Evolutionary conservation across 1,140 invertebrate species (phyloP).

Genomic region (Drosophila navojoa): DNA sequence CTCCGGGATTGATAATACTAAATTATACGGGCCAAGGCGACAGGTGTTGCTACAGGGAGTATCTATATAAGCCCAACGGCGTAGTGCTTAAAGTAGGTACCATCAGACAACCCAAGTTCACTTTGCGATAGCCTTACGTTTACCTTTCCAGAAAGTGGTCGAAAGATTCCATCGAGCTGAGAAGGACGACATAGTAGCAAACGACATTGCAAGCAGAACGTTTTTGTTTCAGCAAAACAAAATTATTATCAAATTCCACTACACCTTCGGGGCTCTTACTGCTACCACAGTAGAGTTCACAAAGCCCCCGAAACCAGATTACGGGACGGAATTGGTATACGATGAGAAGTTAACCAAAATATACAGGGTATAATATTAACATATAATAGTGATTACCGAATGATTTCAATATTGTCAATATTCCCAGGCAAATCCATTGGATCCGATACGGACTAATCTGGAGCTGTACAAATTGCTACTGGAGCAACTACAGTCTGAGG

Average conservation of each 20-base stretch:
- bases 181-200: conserved; percentile 44
- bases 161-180: conserved; percentile 51
- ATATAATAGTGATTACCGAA: neutral
- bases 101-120: no score
- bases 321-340: conserved; percentile 87
- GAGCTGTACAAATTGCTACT: conserved; percentile 86
- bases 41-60: conserved; percentile 67
- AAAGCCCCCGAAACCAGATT: conserved; percentile 88
- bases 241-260: conserved; percentile 89
- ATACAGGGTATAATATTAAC: conserved; percentile 85
- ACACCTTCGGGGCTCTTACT: conserved; percentile 87
- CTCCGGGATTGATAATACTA: conserved; percentile 38
- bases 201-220: conserved; percentile 87
- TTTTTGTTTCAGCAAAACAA: conserved; percentile 87
- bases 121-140: no score
- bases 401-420: neutral
- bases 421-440: conserved; percentile 86
- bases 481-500: conserved; percentile 85
- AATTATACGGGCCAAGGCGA: conserved; percentile 62
- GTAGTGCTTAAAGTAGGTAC: conserved; percentile 42
- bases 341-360: conserved; percentile 87
- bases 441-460: conserved; percentile 86
- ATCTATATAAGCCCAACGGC: conserved; percentile 50
- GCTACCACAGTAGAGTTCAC: conserved; percentile 87
- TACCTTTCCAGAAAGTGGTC: conserved; percentile 50